These are phyloP conservation scores for Conopomorpha cramerella DNA, from an alignment of 1,140 invertebrate species.

Conservation along the genomic window DNA sequence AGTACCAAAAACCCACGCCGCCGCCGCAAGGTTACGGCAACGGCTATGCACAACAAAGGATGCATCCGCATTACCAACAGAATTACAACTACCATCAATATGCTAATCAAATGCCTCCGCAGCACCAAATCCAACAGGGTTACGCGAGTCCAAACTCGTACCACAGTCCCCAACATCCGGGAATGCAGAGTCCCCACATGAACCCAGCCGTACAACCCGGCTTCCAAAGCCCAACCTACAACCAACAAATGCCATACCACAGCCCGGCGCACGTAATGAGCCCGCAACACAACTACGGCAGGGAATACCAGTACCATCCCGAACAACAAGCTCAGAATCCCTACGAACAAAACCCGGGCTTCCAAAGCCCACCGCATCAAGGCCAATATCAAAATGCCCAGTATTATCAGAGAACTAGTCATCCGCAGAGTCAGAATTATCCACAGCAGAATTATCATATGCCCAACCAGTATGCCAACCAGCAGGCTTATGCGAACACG, in stretches of 20 bases:
- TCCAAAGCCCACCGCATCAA: conserved; percentile 47
- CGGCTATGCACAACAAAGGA: conserved; percentile 39
- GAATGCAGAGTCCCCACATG: conserved; percentile 8
- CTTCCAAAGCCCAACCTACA: conserved; percentile 41
- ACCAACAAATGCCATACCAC: conserved; percentile 41
- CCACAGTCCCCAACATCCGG: conserved; percentile 40
- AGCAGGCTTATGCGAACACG: conserved; percentile 28
- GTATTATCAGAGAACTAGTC: conserved; percentile 32
- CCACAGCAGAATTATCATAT: conserved; percentile 25
- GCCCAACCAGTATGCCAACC: conserved; percentile 31
- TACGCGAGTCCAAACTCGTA: conserved; percentile 39
- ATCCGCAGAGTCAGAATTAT: conserved; percentile 20
- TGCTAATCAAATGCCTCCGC: conserved; percentile 23
- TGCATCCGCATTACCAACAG: conserved; percentile 32
- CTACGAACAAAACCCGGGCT: conserved; percentile 13
- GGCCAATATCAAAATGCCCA: conserved; percentile 37
- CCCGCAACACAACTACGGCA: conserved; percentile 31
- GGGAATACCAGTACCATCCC: conserved; percentile 37
- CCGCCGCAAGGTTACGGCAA: conserved; percentile 26
- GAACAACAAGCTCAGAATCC: conserved; percentile 42
- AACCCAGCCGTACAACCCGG: conserved; percentile 28
- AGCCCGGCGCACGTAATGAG: conserved; percentile 49
- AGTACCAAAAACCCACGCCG: conserved; percentile 44
- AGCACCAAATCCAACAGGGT: conserved; percentile 9
- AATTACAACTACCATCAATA: conserved; percentile 34